A percentile compares a stretch with the other conserved stretches of the same genome.
phyloP scores from a whole-genome alignment of 92 coral and sea anemone species.

The Zoanthus sociatus region DNA sequence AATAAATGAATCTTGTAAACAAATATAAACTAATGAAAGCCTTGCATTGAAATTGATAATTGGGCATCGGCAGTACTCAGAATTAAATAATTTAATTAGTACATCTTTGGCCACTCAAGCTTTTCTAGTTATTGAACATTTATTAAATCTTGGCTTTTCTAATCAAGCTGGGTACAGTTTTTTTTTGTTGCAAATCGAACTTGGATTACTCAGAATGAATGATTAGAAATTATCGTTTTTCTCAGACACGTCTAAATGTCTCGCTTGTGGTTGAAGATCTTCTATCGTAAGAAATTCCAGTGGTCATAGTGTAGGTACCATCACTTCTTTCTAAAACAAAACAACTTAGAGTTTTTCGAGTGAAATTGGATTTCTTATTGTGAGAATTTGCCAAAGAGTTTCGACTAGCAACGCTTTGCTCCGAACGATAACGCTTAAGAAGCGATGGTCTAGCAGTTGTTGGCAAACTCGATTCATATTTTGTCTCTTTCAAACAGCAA shows the following conservation, averaged over 20 bases:
- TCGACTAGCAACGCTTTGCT: slow-evolving; percentile 22
- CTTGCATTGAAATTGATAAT: too few relatives aligned
- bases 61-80: too few relatives aligned
- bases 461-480: neutral
- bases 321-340: neutral
- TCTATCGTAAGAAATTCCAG: slow-evolving; percentile 12
- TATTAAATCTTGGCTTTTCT: too few relatives aligned
- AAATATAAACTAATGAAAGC: too few relatives aligned
- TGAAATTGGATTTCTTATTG: neutral
- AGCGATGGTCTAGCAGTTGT: neutral
- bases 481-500: slow-evolving; percentile 42
- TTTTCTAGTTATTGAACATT: too few relatives aligned
- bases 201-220: too few relatives aligned
- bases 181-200: too few relatives aligned
- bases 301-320: neutral
- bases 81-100: too few relatives aligned
- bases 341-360: neutral
- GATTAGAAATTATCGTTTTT: neutral
- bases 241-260: neutral
- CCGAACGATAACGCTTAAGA: slow-evolving; percentile 23
- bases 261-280: slow-evolving; percentile 29
- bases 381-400: neutral
- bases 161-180: too few relatives aligned
- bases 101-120: too few relatives aligned
- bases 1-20: too few relatives aligned